Conservation (phyloP, 2,113 vertebrate species). For the Tinamus guttatus region DNA sequence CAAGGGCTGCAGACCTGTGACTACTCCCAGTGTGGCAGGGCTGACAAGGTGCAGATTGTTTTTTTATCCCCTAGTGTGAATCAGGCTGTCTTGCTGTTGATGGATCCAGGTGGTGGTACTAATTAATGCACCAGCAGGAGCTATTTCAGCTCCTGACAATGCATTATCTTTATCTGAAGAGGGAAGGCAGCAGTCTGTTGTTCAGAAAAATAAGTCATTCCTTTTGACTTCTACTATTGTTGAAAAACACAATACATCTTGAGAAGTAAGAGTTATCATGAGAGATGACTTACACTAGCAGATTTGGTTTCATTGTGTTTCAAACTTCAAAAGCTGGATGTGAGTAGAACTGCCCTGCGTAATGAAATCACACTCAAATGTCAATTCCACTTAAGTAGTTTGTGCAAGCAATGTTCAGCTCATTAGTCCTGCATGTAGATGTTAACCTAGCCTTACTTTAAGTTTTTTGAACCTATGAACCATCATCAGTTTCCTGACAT, state of each 20-base stretch:
- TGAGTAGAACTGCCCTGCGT: neutral
- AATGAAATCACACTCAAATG: neutral
- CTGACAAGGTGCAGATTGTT: slow-evolving; percentile 85
- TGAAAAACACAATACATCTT: neutral
- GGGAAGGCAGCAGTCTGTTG: neutral
- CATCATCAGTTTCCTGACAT: slow-evolving; percentile 30
- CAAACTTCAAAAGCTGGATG: neutral
- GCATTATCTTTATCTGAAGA: slow-evolving; percentile 3
- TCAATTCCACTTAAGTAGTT: neutral
- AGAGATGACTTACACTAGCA: neutral
- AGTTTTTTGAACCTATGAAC: neutral
- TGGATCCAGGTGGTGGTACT: slow-evolving; percentile 80
- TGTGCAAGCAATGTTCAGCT: neutral
- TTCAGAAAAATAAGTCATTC: neutral
- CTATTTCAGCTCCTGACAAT: slow-evolving; percentile 57
- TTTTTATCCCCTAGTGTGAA: slow-evolving; percentile 79
- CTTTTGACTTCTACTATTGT: neutral
- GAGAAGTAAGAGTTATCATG: neutral
- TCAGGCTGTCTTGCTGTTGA: slow-evolving; percentile 81
- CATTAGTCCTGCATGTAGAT: neutral
- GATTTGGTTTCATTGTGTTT: neutral
- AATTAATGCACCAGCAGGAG: slow-evolving; percentile 83
- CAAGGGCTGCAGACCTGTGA: slow-evolving; percentile 77
- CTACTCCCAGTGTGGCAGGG: slow-evolving; percentile 66
- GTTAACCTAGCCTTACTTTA: neutral